A percentile compares a stretch with the other conserved stretches of the same genome.
Evolutionary conservation across 2,113 vertebrate genomes (phyloP).

Genomic region (Sitta europaea): DNA sequence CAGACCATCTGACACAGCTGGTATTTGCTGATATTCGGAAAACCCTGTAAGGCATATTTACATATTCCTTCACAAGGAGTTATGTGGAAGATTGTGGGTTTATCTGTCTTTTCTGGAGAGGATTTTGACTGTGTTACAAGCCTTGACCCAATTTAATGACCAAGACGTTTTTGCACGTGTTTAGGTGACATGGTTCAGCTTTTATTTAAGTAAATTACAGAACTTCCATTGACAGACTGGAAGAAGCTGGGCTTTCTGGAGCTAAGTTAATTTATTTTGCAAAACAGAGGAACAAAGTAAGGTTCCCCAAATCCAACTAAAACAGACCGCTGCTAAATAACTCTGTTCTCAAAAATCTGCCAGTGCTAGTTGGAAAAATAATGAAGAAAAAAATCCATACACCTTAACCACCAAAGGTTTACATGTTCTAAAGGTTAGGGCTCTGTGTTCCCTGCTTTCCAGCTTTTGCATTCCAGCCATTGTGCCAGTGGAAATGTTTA

Average conservation of each 20-base stretch:
- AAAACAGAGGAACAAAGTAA: not conserved
- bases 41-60: not conserved
- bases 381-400: not conserved
- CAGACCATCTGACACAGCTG: not conserved
- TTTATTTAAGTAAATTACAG: not conserved
- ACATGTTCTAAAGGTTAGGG: not conserved
- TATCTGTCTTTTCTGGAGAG: not conserved
- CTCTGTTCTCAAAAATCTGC: not conserved
- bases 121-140: not conserved
- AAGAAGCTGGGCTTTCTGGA: not conserved
- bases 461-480: not conserved
- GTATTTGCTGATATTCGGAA: conserved; percentile 9
- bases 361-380: not conserved
- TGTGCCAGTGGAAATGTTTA: conserved; percentile 39
- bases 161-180: not conserved
- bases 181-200: not conserved
- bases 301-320: not conserved
- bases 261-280: not conserved
- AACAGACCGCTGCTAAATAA: not conserved
- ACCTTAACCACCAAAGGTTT: not conserved
- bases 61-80: not conserved
- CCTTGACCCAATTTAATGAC: not conserved
- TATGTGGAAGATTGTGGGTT: not conserved
- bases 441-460: not conserved
- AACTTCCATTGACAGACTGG: not conserved